Base-by-base conservation (phyloP, 2,888 invertebrate genomes). In the Polia nebulosa region DNA sequence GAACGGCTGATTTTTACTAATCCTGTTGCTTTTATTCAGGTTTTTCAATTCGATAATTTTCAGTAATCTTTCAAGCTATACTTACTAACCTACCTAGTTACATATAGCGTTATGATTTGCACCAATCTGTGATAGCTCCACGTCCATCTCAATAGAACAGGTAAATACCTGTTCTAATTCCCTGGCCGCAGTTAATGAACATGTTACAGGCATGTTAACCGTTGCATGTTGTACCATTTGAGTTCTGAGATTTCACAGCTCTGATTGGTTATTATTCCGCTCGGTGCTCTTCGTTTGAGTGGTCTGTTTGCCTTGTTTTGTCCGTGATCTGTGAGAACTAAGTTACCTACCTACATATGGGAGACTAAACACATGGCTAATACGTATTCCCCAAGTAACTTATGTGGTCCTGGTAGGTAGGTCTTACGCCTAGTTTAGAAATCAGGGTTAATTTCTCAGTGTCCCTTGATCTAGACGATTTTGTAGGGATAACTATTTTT, bases 181-280 rank as follows among this genome's bases (percentile, higher is more conserved):
- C 76, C 70, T 29, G 52, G 60, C 15, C 64, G n/a, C 51, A 47
- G 65, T 52, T 78, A 80, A 66, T 80, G 62, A 75, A 63, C 62
- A 69, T 47, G 74, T 65, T 44, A 45, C 41, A 52, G 32, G 7
- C 22, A 27, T 72, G 74, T 61, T 78, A 61, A 55, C 32, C 47
- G 53, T 66, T 66, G 55, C 73, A 44, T 63, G 63, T 60, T 58
- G 44, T 34, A 25, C 32, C 41, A 25, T 64, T 13, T 59, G 41
- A 29, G 34, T 17, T 22, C 25, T 51, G 45, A 52, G 51, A 49
- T 62, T 61, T 73, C 17, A 49, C 53, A 13, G 11, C 8, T 52
- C 20, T 66, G 67, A 76, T 76, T 79, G 79, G 80, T 66, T 62
- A 62, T 78, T 79, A 76, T 66, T 74, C 58, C 52, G 79, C 17